These are phyloP conservation scores for Zaprionus africanus DNA, from an alignment of 1,140 invertebrate genomes.

Conservation along the genomic window DNA sequence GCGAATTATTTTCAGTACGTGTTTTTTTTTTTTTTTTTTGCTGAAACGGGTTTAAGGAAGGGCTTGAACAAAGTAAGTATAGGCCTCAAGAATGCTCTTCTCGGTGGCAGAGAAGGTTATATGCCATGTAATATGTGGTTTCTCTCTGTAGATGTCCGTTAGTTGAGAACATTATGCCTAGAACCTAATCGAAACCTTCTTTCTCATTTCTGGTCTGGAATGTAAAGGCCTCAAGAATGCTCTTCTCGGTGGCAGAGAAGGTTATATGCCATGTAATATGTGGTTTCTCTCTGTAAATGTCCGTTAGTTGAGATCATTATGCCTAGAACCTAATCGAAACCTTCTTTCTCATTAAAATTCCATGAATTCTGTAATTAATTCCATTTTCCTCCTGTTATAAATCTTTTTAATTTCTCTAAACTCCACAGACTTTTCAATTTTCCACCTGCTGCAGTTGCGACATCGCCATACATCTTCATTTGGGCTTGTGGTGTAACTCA, in stretches of 20 bases:
- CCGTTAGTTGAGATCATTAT: neutral
- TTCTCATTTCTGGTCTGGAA: neutral
- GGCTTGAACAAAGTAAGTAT: neutral
- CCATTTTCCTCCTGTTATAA: neutral
- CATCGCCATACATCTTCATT: slow-evolving; percentile 21
- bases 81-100: neutral
- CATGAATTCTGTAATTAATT: neutral
- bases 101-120: neutral
- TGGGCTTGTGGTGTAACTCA: slow-evolving; percentile 27
- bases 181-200: neutral
- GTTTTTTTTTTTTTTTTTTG: neutral
- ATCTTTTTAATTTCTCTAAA: neutral
- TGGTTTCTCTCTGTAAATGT: neutral
- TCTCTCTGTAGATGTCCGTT: neutral
- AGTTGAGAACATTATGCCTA: neutral
- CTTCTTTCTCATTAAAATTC: neutral
- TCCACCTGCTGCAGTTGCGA: neutral
- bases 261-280: neutral
- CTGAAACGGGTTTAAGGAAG: slow-evolving; percentile 11
- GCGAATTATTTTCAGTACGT: slow-evolving; percentile 18
- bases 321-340: neutral
- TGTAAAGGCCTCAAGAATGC: neutral
- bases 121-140: too few species aligned
- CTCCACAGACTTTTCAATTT: slow-evolving; percentile 2
- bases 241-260: neutral